Evolutionary conservation across 2,888 invertebrate genomes (phyloP), one percentile per base, ranked within the genome.

Genomic region (Leistus spinibarbis): DNA sequence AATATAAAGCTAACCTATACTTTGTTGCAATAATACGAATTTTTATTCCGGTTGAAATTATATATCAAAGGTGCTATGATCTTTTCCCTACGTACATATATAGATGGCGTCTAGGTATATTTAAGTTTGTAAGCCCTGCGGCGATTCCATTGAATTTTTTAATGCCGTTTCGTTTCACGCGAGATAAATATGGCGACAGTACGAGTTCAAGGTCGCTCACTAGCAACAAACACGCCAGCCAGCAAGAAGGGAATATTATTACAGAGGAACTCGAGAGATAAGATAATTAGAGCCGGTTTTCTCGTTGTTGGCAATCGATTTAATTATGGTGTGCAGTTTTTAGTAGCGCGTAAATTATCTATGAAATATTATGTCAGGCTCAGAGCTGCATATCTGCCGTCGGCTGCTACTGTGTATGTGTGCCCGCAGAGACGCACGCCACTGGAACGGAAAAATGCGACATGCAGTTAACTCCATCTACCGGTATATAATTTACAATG

Each of bases 301-400:
- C 69, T 69, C 60, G 69, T 69, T 60, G 60, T 53, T 22, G 53
- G 69, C 71, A 71, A 64, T 71, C 71, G 71, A 71, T 71, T 71
- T 71, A 71, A 71, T 71, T 71, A 71, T 60, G 71, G 71, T 71
- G 71, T 71, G 64, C 71, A 71, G 71, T 71, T 71, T 40, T 71
- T 71, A 71, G 71, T 71, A 64, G 71, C 71, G 64, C 71, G 71
- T 71, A 71, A 71, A 71, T 71, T 71, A 71, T 71, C 71, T 71
- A 71, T 71, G 71, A 71, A 71, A 71, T 71, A 71, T 71, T 64
- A 64, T 71, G 71, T 64, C 71, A 71, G 71, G 63, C 64, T 22
- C n/a, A 60, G 13, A 16, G 57, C 23, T 20, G 20, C 40, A 60
- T 22, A 10, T 20, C 13, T 60, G 60, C 60, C 20, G 60, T 60